Evolutionary conservation across 2,113 vertebrate genomes (phyloP).

Genomic region (Zingel zingel): DNA sequence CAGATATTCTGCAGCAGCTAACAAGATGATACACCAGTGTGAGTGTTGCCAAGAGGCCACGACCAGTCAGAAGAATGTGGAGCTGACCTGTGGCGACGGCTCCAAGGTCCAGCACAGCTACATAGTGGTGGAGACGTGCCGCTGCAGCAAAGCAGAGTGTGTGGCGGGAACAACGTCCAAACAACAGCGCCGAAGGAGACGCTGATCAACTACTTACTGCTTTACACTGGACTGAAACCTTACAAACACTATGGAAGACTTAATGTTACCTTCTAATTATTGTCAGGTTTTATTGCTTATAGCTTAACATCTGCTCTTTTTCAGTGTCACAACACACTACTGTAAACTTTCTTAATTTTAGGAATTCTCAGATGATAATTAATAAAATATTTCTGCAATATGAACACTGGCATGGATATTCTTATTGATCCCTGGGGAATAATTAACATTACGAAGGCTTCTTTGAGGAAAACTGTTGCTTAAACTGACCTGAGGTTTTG

Average conservation of each 20-base stretch:
- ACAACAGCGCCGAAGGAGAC: slow-evolving; percentile 27
- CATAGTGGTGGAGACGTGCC: slow-evolving; percentile 81
- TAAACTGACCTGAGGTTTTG: background rate
- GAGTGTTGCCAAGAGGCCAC: slow-evolving; percentile 87
- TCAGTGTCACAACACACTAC: background rate
- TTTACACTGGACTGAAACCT: background rate
- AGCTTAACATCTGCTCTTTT: background rate
- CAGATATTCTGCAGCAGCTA: slow-evolving; percentile 89
- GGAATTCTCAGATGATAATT: slow-evolving; percentile 11
- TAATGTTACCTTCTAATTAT: background rate
- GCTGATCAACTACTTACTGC: slow-evolving; percentile 16
- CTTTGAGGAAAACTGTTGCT: background rate
- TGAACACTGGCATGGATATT: background rate
- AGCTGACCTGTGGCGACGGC: slow-evolving; percentile 83
- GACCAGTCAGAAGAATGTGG: slow-evolving; percentile 77
- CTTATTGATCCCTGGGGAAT: slow-evolving; percentile 5
- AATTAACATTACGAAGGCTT: too few relatives aligned
- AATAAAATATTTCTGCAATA: slow-evolving; percentile 65
- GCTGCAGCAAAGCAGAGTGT: slow-evolving; percentile 68
- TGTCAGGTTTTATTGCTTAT: slow-evolving; percentile 28
- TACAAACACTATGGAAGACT: background rate
- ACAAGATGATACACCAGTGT: slow-evolving; percentile 82
- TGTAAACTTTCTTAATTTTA: slow-evolving; percentile 13
- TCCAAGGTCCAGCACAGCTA: slow-evolving; percentile 79
- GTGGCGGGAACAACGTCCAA: accelerated